Base-by-base conservation (phyloP, 2,888 invertebrate species). In the Amphimallon solstitiale region DNA sequence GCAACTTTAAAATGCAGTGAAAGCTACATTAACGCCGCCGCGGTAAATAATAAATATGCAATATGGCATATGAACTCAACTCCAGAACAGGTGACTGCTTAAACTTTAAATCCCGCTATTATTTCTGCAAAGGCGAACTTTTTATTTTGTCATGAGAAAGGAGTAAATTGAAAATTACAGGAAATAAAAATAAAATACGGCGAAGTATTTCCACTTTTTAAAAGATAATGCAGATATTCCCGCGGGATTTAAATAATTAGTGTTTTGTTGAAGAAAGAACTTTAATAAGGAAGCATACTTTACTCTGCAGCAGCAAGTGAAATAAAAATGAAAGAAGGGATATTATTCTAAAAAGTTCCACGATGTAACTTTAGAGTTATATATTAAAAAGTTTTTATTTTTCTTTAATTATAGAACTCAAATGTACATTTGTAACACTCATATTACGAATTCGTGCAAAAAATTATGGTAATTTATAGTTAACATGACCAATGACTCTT, bases 151-250 rank as follows among this genome's bases (percentile, higher is more conserved):
- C 56, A 14, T 7, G 43, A 54, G 19, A 38, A 56, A 19, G 56
- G 23, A 56, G 29, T 56, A 56, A n/a, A 56, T 56, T 56, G 56
- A 43, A 56, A 56, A 56, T 56, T 56, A 56, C 56, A 21, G 40
- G 43, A 56, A 43, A 40, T 40, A 40, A 40, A 56, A 56, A 40
- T 40, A 56, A 56, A 56, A 56, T 40, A 23, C 14, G 12, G 23
- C 6, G 23, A 10, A 14, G 43, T 12, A 23, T 56, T 49, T 56
- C 19, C 37, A 52, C 29, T 52, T 52, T 52, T 52, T 19, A 40
- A 54, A 54, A 35, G 23, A 23, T 40, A 54, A 38, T 54, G 43
- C 56, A 56, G 56, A 43, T 43, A 23, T 21, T 23, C 56, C 56
- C 40, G 14, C 21, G 14, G 43, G 56, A 56, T 56, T 56, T 56